A percentile compares a stretch with the other conserved stretches of the same genome.
Evolutionary conservation across 2,888 invertebrate genomes (phyloP).

Genomic region (Metopia argyrocephala): DNA sequence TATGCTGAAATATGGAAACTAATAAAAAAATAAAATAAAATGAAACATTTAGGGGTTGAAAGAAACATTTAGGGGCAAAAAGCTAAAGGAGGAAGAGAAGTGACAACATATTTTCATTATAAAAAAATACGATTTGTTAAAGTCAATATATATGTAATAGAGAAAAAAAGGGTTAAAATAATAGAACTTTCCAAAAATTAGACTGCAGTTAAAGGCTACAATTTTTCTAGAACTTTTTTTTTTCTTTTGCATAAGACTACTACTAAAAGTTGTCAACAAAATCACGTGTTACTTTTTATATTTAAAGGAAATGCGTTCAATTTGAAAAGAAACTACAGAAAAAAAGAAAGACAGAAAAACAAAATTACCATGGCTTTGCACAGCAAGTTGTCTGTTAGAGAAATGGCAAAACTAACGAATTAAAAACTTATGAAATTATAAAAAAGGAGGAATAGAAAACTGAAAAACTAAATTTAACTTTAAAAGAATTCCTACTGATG

Average conservation of each 20-base stretch:
- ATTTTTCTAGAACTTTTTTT: no score
- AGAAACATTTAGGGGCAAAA: no score
- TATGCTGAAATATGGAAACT: constrained; percentile 57
- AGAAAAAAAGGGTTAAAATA: constrained; percentile 13
- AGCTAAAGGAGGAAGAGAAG: not conserved
- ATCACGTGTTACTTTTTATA: no score
- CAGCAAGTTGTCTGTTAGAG: constrained; percentile 39
- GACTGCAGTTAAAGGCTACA: no score
- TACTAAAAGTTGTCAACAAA: no score
- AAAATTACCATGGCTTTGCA: constrained; percentile 40
- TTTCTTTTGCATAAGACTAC: no score
- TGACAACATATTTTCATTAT: not conserved
- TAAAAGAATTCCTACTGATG: no score
- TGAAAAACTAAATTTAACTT: constrained; percentile 54
- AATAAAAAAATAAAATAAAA: constrained; percentile 6
- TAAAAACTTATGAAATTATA: constrained; percentile 58
- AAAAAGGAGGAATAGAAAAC: not conserved
- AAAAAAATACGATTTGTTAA: constrained; percentile 21
- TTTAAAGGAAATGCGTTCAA: not conserved
- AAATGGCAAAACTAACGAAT: constrained; percentile 47
- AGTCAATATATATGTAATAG: constrained; percentile 5
- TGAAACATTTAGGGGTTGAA: not conserved
- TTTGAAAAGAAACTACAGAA: not conserved
- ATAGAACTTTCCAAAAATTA: not conserved
- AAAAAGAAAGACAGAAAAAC: not conserved